A percentile compares a stretch with the other conserved stretches of the same genome.
Conservation (phyloP, 37 sponge, comb jelly and placozoan genomes). For the Hormiphora californensis region DNA sequence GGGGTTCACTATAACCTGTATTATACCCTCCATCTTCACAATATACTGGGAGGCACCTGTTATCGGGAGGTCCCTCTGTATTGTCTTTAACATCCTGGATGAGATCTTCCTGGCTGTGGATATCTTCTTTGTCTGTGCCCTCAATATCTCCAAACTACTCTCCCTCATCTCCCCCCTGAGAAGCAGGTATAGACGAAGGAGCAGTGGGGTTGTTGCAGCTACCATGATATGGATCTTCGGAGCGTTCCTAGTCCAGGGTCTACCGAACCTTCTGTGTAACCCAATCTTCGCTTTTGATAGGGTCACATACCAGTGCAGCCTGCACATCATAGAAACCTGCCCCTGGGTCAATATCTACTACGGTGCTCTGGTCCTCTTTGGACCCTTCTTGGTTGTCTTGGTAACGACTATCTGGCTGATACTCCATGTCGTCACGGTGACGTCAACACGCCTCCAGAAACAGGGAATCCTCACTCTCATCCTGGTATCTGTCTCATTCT, state of each 20-base stretch:
- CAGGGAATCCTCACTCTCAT: background rate
- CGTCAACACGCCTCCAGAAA: background rate
- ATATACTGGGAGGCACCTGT: background rate
- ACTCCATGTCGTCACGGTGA: background rate
- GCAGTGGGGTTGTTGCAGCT: background rate
- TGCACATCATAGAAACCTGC: background rate
- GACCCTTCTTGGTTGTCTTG: background rate
- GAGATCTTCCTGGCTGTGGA: background rate
- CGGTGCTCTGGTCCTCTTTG: background rate
- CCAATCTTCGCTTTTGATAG: background rate
- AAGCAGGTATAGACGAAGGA: background rate
- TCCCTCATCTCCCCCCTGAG: background rate
- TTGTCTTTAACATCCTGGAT: background rate
- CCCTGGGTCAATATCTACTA: background rate
- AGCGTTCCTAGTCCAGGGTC: background rate
- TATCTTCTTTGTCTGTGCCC: background rate
- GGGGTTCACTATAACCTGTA: background rate
- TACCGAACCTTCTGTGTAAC: background rate
- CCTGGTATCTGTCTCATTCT: background rate
- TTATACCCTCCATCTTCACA: background rate
- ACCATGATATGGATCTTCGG: background rate
- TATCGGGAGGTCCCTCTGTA: background rate
- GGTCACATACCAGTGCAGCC: background rate
- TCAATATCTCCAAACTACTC: background rate
- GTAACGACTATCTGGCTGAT: background rate